Base-by-base conservation (phyloP, 2,888 invertebrate genomes). In the Alsophila aescularia region DNA sequence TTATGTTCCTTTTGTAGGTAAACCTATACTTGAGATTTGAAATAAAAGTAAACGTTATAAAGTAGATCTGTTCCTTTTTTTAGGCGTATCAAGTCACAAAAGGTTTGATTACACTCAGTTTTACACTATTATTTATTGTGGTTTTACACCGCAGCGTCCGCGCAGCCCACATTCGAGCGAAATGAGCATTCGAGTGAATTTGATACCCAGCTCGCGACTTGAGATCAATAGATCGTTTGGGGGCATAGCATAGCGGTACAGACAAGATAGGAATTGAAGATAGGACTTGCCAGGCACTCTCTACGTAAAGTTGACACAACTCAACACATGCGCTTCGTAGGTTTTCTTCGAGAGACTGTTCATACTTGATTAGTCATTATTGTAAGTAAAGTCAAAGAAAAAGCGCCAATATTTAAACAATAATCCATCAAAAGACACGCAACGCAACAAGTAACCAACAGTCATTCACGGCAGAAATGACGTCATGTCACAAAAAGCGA, bases 211-310 rank as follows among this genome's bases (percentile, higher is more conserved):
- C 55, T 60, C 52, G 63, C 64, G 54, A 49, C 52, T 45, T 58
- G 52, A 60, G 49, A 61, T 57, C 52, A 50, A 53, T 41, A 60
- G 59, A 74, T 72, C 60, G 69, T 72, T 68, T 72, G 64, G 61
- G 59, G 66, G 70, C 64, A 64, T 67, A 66, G 70, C 64, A 64
- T 67, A 70, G 57, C 64, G 52, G 69, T 69, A 45, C 18, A 5
- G 24, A 41, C 55, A 36, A 45, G 44, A 49, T 49, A 49, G 29
- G 35, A 50, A 55, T 41, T 6, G 24, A 40, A 35, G 35, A 49
- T 43, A 49, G 43, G n/a, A n/a, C n/a, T n/a, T n/a, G n/a, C n/a
- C 37, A 53, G 21, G 7, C 14, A 52, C 1, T 27, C 21, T 42
- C 31, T 12, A 13, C 10, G 31, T 32, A 21, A 2, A 43, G 21